Base-by-base conservation (phyloP, 2,888 invertebrate genomes). In the Parochlus steinenii region DNA sequence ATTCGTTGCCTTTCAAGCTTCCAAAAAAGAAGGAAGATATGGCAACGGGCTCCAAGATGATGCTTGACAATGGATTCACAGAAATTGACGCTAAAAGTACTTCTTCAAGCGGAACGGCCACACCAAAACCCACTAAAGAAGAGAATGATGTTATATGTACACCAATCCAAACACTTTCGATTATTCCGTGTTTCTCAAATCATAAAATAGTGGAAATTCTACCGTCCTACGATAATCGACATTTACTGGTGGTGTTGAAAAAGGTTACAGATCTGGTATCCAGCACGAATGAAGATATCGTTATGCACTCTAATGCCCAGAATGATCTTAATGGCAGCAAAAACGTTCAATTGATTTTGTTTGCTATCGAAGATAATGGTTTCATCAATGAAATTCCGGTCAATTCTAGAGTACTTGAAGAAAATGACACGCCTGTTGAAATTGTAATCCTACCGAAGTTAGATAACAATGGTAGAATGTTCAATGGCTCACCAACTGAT, bases 151-250 rank as follows among this genome's bases (percentile, higher is more conserved):
- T 44, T 2, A 60, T 59, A 33, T 63, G 62, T 31, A 48, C 61
- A 28, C 69, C 71, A 0, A 62, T 71, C 17, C 71, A 72, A 48
- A 71, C 71, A 47, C 50, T 72, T 16, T 55, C 58, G 45, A 55
- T 73, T 42, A 71, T 71, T 10, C 45, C 60, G 5, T 58, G 56
- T 36, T 54, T 68, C 40, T 61, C 62, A 26, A 62, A 67, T 45
- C 55, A 69, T 29, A 63, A 31, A 39, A 56, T 57, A 24, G 47
- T 68, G 1, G 71, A 74, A 45, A 65, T 82, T 27, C 49, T 75
- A 39, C 74, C 79, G 1, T 75, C 75, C 1, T 67, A 69, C 41
- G 77, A 78, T 49, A 72, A 74, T 41, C 65, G 66, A 40, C 74
- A 76, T 51, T 48, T 82, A 36, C 54, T 82, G 29, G 71, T 76